These are phyloP conservation scores for Drosophila parabipectinata DNA, from an alignment of 1,140 invertebrate species.

Conservation along the genomic window DNA sequence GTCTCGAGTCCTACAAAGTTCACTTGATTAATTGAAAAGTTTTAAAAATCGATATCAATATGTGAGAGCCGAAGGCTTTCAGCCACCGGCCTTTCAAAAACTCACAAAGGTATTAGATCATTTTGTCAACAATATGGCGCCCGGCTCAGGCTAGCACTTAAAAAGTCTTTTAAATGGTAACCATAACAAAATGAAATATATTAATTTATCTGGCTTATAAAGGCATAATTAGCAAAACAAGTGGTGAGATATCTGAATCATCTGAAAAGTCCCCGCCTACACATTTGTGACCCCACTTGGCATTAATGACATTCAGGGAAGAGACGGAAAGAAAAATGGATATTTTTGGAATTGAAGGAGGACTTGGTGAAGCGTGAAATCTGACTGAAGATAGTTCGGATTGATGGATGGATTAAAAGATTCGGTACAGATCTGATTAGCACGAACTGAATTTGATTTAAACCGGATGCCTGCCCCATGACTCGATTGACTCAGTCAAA, in stretches of 20 bases:
- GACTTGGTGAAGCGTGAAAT: constrained; percentile 65
- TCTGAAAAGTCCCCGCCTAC: constrained; percentile 37
- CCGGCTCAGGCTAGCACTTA: constrained; percentile 25
- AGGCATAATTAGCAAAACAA: constrained; percentile 66
- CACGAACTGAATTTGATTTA: constrained; percentile 36
- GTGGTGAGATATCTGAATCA: constrained; percentile 21
- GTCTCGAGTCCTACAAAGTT: background rate
- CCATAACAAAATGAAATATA: constrained; percentile 55
- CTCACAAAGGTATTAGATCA: constrained; percentile 46
- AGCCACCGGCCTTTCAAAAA: constrained; percentile 23
- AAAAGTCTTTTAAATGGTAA: constrained; percentile 54
- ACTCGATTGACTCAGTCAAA: constrained; percentile 36
- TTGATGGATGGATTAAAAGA: constrained; percentile 60
- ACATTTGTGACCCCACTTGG: constrained; percentile 23
- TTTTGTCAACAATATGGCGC: constrained; percentile 40
- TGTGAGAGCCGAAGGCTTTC: constrained; percentile 20
- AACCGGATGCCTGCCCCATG: constrained; percentile 55
- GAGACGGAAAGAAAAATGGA: constrained; percentile 29
- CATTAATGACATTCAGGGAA: constrained; percentile 41
- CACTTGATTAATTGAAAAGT: constrained; percentile 37
- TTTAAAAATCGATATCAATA: constrained; percentile 21
- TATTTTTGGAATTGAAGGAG: constrained; percentile 39
- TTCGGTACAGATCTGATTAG: constrained; percentile 71
- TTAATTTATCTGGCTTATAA: constrained; percentile 52
- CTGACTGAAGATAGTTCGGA: constrained; percentile 32